Evolutionary conservation across 2,113 vertebrate species (phyloP).

Genomic region (Gorilla gorilla): DNA sequence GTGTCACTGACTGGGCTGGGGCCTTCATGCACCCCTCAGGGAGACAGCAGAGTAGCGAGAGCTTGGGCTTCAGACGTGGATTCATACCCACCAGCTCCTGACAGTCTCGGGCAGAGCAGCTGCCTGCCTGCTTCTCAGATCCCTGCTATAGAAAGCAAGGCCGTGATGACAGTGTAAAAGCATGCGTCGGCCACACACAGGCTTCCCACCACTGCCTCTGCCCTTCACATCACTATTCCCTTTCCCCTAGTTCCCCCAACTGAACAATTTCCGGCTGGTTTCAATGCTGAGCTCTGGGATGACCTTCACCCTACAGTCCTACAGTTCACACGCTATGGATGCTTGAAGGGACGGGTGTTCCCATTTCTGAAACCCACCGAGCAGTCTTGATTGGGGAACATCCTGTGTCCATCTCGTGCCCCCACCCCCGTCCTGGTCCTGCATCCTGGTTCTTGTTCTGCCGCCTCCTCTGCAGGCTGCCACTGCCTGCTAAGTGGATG

Average conservation of each 20-base stretch:
- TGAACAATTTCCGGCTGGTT: background rate
- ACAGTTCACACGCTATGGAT: fast-evolving
- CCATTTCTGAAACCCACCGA: background rate
- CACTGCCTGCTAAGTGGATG: background rate
- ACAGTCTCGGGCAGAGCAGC: background rate
- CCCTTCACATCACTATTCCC: background rate
- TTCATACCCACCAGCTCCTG: background rate
- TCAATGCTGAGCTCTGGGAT: background rate
- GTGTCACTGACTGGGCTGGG: background rate
- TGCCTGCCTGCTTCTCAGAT: background rate
- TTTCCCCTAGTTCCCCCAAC: background rate
- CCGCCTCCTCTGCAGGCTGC: background rate
- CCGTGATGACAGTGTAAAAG: fast-evolving
- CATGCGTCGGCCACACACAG: too few relatives aligned
- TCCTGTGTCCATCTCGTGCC: background rate
- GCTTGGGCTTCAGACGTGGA: background rate
- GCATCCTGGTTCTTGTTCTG: background rate
- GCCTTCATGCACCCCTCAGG: background rate
- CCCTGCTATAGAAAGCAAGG: background rate
- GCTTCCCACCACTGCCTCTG: background rate
- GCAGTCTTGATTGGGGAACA: too few relatives aligned
- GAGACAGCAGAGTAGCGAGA: background rate
- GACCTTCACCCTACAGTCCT: background rate
- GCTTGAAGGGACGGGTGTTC: background rate
- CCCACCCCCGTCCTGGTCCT: fast-evolving